Base-by-base conservation (phyloP, 2,113 vertebrate genomes). In the Martes martes region DNA sequence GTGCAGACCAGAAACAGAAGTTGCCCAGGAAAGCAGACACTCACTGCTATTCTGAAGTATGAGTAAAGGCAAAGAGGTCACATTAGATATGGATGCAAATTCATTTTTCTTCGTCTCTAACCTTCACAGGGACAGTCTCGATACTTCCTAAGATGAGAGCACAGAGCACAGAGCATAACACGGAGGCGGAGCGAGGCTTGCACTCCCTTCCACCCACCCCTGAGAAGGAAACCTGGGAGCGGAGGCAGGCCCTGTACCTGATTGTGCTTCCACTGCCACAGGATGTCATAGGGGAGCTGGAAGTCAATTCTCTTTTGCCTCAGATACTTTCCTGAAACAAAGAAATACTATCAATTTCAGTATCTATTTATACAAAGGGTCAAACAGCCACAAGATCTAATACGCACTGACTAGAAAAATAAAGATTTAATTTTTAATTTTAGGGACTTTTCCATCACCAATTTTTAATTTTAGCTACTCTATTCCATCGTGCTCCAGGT, bases 261-360 rank as follows among this genome's bases (percentile, higher is more conserved):
- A 97, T 99, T 99, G 96, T 99, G 99, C 98, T 99, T 99, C 99
- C 99, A 99, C 97, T 99, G 99, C 99, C 99, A 99, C 98, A 99
- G 99, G 97, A 99, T 99, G 97, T 99, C 99, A 83, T 99, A 99
- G 36, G 99, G 99, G 98, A 99, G 98, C 99, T 99, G 99, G 98
- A 99, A 99, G 98, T 99, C 99, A 73, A 99, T 99, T 93, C 99
- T 98, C 98, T 99, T 99, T 94, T 99, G 99, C 98, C 99, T 99
- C 93, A 99, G 99, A 98, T 99, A 99, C 98, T 99, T 99, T 63
- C 99, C 99, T 99, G 98, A 97, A 99, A 98, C 55, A 97, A 86
- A 95, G 93, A 97, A 96, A 97, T 31, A 88, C 50, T 57, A 83
- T 86, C 24, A 94, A 92, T 78, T 89, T 96, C 69, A 97, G 28